Percentiles rank a stretch among this genome's conserved stretches.
Conservation (phyloP, 2,113 vertebrate species). For the Ia io region DNA sequence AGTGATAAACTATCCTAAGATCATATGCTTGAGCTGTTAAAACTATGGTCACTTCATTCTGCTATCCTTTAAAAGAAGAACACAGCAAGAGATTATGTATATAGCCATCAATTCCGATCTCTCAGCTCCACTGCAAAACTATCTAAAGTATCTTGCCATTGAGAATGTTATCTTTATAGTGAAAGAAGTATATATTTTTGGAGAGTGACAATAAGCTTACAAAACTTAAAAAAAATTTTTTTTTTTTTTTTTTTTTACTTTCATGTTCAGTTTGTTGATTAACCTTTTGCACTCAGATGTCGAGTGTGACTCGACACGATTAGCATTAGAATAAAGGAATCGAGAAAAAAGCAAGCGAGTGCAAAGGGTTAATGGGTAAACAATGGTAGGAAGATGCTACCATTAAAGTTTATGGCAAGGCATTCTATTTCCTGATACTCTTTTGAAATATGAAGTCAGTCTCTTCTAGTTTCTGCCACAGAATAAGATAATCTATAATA, state of each 20-base stretch:
- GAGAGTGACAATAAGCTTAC: background rate
- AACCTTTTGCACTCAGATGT: too few relatives aligned
- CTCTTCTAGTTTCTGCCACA: background rate
- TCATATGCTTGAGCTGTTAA: background rate
- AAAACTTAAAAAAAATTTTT: background rate
- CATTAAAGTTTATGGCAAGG: background rate
- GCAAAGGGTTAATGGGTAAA: background rate
- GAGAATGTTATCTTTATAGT: background rate
- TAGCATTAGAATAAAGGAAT: too few relatives aligned
- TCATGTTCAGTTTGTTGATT: background rate
- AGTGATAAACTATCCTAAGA: background rate
- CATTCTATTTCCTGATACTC: background rate
- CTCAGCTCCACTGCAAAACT: background rate
- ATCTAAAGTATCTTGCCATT: background rate
- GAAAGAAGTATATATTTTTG: constrained; percentile 25
- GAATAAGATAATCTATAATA: background rate
- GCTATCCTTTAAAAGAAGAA: background rate
- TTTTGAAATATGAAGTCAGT: background rate
- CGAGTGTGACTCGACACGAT: too few relatives aligned
- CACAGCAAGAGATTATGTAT: background rate
- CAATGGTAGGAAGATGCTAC: background rate
- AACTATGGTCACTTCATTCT: background rate
- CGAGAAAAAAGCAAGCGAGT: too few relatives aligned
- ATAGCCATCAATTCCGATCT: background rate
- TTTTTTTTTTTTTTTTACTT: background rate